Conservation (phyloP, 2,888 invertebrate genomes). For the Maniola hyperantus region DNA sequence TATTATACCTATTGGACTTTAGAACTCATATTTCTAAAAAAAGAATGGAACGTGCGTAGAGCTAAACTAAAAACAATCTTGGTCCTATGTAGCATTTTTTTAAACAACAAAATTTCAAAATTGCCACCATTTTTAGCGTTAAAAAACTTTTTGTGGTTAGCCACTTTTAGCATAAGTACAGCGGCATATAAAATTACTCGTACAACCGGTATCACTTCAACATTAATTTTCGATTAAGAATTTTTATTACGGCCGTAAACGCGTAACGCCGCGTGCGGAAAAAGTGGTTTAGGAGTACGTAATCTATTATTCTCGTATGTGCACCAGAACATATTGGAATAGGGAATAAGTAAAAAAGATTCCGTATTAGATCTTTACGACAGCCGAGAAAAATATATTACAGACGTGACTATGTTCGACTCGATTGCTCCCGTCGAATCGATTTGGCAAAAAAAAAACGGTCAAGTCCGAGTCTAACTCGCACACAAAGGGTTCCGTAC, state of each 20-base stretch:
- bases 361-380: slow-evolving; percentile 68
- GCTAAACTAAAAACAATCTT: no score
- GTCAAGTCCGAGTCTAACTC: no score
- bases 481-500: no score
- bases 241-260: slow-evolving; percentile 57
- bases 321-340: slow-evolving; percentile 59
- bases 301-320: slow-evolving; percentile 33
- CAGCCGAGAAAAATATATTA: slow-evolving; percentile 65
- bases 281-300: slow-evolving; percentile 53
- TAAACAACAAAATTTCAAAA: no score
- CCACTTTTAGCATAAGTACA: no score
- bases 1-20: no score
- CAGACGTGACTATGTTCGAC: slow-evolving; percentile 67
- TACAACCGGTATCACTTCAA: slow-evolving; percentile 44
- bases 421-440: slow-evolving; percentile 60
- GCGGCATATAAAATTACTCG: slow-evolving; percentile 23
- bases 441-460: slow-evolving; percentile 44
- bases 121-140: no score
- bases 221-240: slow-evolving; percentile 69
- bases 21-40: no score
- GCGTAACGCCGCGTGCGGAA: slow-evolving; percentile 39
- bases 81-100: no score
- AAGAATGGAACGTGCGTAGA: no score
- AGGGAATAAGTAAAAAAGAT: slow-evolving; percentile 71
- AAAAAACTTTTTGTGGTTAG: no score